Conservation (phyloP, 2,113 vertebrate genomes). For the Phrynocephalus versicolor region DNA sequence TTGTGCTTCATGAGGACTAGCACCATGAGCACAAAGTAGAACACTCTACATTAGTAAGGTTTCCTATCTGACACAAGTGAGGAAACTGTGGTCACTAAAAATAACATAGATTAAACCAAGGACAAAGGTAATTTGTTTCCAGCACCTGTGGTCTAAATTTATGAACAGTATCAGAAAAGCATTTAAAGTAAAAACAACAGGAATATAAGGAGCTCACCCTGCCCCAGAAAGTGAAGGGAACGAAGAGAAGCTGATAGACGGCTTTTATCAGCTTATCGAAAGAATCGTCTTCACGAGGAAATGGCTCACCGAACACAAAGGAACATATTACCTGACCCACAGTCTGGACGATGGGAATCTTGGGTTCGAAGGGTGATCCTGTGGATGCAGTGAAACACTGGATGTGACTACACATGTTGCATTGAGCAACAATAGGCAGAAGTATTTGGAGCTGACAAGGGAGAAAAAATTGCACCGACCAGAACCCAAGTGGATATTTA, state of each 20-base stretch:
- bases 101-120: too few relatives aligned
- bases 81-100: too few relatives aligned
- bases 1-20: too few relatives aligned
- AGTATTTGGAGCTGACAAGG: neutral
- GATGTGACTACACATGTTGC: neutral
- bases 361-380: slow-evolving; percentile 67
- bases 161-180: neutral
- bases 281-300: slow-evolving; percentile 59
- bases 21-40: too few relatives aligned
- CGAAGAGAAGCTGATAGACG: slow-evolving; percentile 60
- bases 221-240: slow-evolving; percentile 61
- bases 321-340: slow-evolving; percentile 60
- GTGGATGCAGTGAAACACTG: slow-evolving; percentile 7
- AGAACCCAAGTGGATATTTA: too few relatives aligned
- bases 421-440: neutral
- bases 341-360: slow-evolving; percentile 1
- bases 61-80: too few relatives aligned
- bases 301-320: slow-evolving; percentile 60
- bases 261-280: slow-evolving; percentile 66
- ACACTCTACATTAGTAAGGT: too few relatives aligned
- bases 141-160: too few relatives aligned
- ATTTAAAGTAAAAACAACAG: neutral
- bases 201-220: slow-evolving; percentile 52
- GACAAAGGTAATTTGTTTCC: neutral
- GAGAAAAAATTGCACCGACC: too few relatives aligned